A percentile compares a stretch with the other conserved stretches of the same genome.
These are phyloP conservation scores for Protobothrops flavoviridis DNA, from an alignment of 2,113 vertebrate species.

Conservation along the genomic window DNA sequence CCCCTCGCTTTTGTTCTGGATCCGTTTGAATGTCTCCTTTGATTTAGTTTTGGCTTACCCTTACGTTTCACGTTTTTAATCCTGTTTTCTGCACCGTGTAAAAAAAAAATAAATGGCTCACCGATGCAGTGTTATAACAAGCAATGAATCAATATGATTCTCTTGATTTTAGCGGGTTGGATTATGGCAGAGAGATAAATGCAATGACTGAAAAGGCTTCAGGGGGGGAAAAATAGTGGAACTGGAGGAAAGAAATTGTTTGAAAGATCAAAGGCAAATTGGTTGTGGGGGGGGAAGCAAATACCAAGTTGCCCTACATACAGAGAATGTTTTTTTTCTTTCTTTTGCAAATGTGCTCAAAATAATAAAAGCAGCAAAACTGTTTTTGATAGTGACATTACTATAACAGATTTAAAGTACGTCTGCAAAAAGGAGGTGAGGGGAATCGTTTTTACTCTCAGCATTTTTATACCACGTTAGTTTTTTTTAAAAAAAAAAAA, in stretches of 20 bases:
- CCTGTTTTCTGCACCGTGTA: background rate
- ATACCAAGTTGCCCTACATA: background rate
- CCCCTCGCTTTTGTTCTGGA: background rate
- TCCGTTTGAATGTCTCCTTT: background rate
- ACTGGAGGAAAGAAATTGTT: background rate
- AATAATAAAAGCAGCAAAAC: conserved; percentile 40
- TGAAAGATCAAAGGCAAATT: background rate
- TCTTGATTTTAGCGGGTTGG: background rate
- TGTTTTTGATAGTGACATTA: conserved; percentile 56
- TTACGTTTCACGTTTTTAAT: background rate
- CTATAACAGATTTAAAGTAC: conserved; percentile 56
- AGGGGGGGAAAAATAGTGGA: background rate
- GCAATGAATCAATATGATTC: background rate
- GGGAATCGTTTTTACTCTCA: conserved; percentile 31
- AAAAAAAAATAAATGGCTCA: background rate
- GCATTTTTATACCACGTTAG: conserved; percentile 43
- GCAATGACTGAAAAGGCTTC: background rate
- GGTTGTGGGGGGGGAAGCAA: background rate
- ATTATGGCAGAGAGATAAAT: background rate
- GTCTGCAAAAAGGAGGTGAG: background rate
- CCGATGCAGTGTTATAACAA: background rate
- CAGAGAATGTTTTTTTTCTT: background rate
- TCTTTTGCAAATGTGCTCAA: conserved; percentile 52
- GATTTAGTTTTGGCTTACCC: background rate
- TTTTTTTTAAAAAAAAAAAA: conserved; percentile 6